These are phyloP conservation scores for Lepus oiostolus DNA, from an alignment of 2,797 vertebrate genomes.

Conservation along the genomic window DNA sequence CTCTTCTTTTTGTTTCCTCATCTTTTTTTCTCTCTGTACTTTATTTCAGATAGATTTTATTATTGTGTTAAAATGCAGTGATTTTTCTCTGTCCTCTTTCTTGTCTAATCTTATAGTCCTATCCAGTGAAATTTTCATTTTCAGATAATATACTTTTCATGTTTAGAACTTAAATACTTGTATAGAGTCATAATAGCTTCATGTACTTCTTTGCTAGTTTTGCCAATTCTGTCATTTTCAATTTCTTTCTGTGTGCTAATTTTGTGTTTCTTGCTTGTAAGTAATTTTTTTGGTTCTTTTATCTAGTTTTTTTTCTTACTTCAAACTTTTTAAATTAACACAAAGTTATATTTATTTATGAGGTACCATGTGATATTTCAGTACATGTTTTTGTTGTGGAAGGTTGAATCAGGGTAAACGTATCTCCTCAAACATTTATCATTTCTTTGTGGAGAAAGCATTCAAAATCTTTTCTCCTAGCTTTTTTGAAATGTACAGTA, in stretches of 20 bases:
- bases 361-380: too few relatives aligned
- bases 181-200: not conserved
- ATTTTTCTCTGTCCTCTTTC: not conserved
- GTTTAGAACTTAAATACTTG: not conserved
- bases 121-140: not conserved
- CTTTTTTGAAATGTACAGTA: too few relatives aligned
- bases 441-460: too few relatives aligned
- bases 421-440: too few relatives aligned
- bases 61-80: not conserved
- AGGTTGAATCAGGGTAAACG: too few relatives aligned
- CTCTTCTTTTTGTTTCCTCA: not conserved
- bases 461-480: too few relatives aligned
- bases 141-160: constrained; percentile 43
- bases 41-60: constrained; percentile 36
- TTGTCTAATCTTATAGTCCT: constrained; percentile 26
- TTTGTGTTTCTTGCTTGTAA: constrained; percentile 18
- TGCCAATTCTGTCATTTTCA: constrained; percentile 17
- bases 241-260: constrained; percentile 51
- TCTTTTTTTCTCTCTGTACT: not conserved
- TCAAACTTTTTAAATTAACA: too few relatives aligned
- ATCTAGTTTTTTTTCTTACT: too few relatives aligned
- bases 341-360: too few relatives aligned
- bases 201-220: constrained; percentile 31
- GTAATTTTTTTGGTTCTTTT: not conserved
- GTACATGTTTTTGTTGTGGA: too few relatives aligned